Evolutionary conservation across 2,888 invertebrate species (phyloP).

Genomic region (Oscheius onirici): DNA sequence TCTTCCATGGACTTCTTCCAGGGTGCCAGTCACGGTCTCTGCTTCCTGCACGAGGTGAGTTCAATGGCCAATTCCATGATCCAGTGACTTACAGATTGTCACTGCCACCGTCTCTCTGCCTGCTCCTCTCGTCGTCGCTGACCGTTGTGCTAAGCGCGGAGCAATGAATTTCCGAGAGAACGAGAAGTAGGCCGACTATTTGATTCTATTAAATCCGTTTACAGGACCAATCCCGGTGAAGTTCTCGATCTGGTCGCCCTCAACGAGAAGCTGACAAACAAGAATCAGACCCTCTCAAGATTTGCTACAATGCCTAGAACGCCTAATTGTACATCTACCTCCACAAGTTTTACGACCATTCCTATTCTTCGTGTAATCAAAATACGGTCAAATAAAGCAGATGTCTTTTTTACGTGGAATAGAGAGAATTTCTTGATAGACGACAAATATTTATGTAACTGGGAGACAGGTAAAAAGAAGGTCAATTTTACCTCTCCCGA

Average conservation of each 20-base stretch:
- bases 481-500: no score
- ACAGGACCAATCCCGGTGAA: not conserved
- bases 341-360: no score
- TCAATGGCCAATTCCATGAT: not conserved
- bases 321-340: no score
- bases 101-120: conserved; percentile 34
- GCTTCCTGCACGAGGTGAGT: conserved; percentile 14
- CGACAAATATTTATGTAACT: no score
- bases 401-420: no score
- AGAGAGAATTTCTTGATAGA: no score
- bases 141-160: conserved; percentile 36
- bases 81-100: conserved; percentile 35
- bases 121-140: conserved; percentile 38
- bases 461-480: no score
- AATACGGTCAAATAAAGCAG: no score
- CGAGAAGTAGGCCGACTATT: not conserved
- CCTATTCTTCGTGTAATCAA: no score
- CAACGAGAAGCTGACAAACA: conserved; percentile 6
- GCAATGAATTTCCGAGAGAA: not conserved
- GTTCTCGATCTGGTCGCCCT: not conserved
- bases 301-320: conserved; percentile 19
- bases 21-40: conserved; percentile 34
- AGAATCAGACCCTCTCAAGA: not conserved
- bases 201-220: not conserved
- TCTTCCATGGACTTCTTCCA: conserved; percentile 24